Percentiles rank a stretch among this genome's conserved stretches.
These are phyloP conservation scores for Tethea ocularis DNA, from an alignment of 2,888 invertebrate genomes.

Conservation along the genomic window DNA sequence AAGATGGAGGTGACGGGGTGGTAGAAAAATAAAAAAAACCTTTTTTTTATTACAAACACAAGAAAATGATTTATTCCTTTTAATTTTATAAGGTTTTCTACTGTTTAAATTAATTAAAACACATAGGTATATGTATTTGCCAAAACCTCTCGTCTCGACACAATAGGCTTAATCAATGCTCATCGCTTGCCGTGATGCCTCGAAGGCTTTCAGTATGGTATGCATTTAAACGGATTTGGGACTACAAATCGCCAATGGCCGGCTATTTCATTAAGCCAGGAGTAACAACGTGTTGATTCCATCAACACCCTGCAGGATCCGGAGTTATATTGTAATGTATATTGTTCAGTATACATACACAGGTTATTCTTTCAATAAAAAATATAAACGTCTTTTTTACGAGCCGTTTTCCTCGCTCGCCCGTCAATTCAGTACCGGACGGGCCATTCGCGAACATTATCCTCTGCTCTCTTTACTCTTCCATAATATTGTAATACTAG, in stretches of 20 bases:
- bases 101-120: too few species aligned
- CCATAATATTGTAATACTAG: not conserved
- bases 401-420: too few species aligned
- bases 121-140: not conserved
- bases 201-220: not conserved
- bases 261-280: not conserved
- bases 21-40: too few species aligned
- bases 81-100: too few species aligned
- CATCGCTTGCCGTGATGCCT: not conserved
- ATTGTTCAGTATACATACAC: too few species aligned
- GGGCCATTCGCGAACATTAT: too few species aligned
- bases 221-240: slow-evolving; percentile 1
- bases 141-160: not conserved
- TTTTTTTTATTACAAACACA: too few species aligned
- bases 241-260: not conserved
- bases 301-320: not conserved
- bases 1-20: not conserved
- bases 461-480: not conserved
- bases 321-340: not conserved
- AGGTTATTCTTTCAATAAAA: too few species aligned
- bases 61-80: too few species aligned
- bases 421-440: too few species aligned
- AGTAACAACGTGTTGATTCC: not conserved
- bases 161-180: not conserved
- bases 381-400: too few species aligned